These are phyloP conservation scores for Psittacula echo DNA, from an alignment of 2,797 vertebrate species.

Conservation along the genomic window DNA sequence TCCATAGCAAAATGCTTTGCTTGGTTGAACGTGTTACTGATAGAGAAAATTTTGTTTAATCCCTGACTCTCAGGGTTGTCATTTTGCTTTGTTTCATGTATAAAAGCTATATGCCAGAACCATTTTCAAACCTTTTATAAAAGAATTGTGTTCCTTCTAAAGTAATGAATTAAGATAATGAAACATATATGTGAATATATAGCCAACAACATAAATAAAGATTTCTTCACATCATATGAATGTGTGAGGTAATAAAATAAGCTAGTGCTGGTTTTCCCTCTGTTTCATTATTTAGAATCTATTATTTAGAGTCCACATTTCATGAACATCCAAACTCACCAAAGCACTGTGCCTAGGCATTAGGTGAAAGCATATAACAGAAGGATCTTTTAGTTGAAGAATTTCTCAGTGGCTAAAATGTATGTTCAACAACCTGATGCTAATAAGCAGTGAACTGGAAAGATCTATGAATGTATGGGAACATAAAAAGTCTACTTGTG, in stretches of 20 bases:
- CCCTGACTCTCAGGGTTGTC: constrained; percentile 18
- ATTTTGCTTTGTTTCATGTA: constrained; percentile 43
- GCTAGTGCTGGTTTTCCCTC: background rate
- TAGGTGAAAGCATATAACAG: rapidly evolving
- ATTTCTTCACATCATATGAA: background rate
- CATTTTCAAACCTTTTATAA: background rate
- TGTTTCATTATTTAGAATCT: background rate
- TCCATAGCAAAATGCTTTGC: constrained; percentile 42
- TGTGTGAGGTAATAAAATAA: background rate
- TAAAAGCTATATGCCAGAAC: background rate
- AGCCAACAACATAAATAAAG: background rate
- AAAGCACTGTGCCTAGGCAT: background rate
- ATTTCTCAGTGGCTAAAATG: background rate
- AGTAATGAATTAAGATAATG: background rate
- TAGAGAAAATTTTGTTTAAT: constrained; percentile 37
- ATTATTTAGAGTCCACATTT: background rate
- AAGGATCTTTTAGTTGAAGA: background rate
- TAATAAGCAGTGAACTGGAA: background rate
- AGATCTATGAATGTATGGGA: background rate
- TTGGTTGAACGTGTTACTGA: constrained; percentile 14
- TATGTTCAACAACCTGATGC: background rate
- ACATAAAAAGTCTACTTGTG: background rate
- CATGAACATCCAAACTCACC: background rate
- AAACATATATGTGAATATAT: background rate
- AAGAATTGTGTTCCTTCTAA: background rate